Evolutionary conservation across 1,140 invertebrate genomes (phyloP).

Genomic region (Rhyzopertha dominica): DNA sequence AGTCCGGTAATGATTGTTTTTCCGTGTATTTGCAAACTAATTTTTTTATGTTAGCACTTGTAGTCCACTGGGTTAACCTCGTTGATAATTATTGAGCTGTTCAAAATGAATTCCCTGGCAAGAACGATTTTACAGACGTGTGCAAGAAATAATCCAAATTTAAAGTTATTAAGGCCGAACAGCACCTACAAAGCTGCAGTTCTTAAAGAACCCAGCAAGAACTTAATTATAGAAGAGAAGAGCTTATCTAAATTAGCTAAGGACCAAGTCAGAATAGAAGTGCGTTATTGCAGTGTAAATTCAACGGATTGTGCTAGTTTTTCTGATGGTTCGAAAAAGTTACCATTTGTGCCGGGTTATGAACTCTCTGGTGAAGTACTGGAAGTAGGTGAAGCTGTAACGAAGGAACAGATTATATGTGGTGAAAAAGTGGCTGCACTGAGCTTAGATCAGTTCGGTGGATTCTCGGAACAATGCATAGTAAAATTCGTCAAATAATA

Average conservation of each 20-base stretch:
- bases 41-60: no score
- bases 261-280: conserved; percentile 45
- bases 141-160: no score
- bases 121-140: no score
- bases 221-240: conserved; percentile 43
- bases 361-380: conserved; percentile 50
- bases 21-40: no score
- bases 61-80: no score
- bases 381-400: conserved; percentile 42
- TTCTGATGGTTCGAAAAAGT: conserved; percentile 42
- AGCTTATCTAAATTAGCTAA: conserved; percentile 39
- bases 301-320: conserved; percentile 49
- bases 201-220: conserved; percentile 45
- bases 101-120: no score
- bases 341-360: conserved; percentile 53
- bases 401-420: conserved; percentile 26
- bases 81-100: no score
- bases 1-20: no score
- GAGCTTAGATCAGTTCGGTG: conserved; percentile 42
- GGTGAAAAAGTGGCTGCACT: conserved; percentile 47
- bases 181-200: conserved; percentile 47
- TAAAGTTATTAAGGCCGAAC: no score
- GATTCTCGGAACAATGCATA: conserved; percentile 49
- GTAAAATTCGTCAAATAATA: conserved; percentile 27
- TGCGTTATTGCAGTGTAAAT: conserved; percentile 54